Evolutionary conservation across 2,113 vertebrate genomes (phyloP).

Genomic region (Turdus rufiventris): DNA sequence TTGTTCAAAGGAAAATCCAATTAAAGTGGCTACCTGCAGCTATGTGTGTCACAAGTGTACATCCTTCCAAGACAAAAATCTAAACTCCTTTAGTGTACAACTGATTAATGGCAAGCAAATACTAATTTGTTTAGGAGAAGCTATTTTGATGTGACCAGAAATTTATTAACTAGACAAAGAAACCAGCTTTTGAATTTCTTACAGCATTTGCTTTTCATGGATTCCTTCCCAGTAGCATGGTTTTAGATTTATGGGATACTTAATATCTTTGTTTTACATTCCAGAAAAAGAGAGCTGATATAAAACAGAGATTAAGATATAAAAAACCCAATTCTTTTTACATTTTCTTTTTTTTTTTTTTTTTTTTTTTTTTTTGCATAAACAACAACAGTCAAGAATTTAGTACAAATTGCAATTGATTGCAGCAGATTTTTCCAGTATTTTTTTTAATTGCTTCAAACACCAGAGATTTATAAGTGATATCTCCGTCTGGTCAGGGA

Average conservation of each 20-base stretch:
- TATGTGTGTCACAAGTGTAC: not conserved
- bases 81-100: not conserved
- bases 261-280: conserved; percentile 26
- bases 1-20: not conserved
- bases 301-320: conserved; percentile 37
- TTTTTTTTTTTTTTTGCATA: not conserved
- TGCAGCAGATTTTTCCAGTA: not conserved
- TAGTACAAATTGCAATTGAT: not conserved
- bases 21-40: not conserved
- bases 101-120: not conserved
- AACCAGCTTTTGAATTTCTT: conserved; percentile 8
- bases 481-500: not conserved
- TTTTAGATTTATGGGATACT: conserved; percentile 35
- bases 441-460: conserved; percentile 12
- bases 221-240: conserved; percentile 13
- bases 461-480: not conserved
- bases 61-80: not conserved
- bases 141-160: not conserved
- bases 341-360: not conserved
- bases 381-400: not conserved
- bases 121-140: not conserved
- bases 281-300: conserved; percentile 31
- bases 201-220: not conserved
- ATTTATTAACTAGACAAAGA: not conserved
- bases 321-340: not conserved